Conservation (phyloP, 2,113 vertebrate species). For the Nycticebus coucang region DNA sequence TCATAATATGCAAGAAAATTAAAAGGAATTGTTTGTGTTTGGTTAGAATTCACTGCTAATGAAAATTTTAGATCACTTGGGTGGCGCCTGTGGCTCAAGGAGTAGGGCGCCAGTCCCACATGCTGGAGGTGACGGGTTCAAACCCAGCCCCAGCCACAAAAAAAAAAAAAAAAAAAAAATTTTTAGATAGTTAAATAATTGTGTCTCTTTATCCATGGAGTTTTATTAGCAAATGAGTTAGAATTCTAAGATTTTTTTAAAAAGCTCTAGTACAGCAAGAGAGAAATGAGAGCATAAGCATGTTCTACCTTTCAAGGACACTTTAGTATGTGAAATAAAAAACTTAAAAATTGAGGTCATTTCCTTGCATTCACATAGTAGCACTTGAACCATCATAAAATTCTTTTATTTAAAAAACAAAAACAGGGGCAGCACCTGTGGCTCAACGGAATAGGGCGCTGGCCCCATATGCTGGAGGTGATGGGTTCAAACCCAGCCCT, state of each 20-base stretch:
- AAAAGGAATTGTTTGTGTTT: not conserved
- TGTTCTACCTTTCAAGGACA: not conserved
- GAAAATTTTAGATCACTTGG: too few species aligned
- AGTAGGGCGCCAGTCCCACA: too few species aligned
- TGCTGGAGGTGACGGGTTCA: too few species aligned
- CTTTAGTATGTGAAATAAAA: not conserved
- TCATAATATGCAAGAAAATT: not conserved
- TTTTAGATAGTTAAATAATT: not conserved
- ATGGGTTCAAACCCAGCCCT: too few species aligned
- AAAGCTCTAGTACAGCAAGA: not conserved
- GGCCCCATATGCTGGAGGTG: too few species aligned
- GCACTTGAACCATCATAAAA: not conserved
- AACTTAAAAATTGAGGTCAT: not conserved
- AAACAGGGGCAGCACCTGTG: too few species aligned
- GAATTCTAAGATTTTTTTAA: not conserved
- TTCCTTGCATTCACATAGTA: not conserved
- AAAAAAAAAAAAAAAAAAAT: too few species aligned
- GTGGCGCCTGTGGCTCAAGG: too few species aligned
- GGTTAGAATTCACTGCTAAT: not conserved
- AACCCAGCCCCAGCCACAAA: too few species aligned
- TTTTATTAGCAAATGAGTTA: not conserved
- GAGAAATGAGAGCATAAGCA: not conserved
- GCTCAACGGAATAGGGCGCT: too few species aligned
- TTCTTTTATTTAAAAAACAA: constrained; percentile 35
- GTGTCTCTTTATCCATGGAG: not conserved